Evolutionary conservation across 2,888 invertebrate species (phyloP), one percentile per base, ranked within the genome.

Genomic region (Nyleta sp.): DNA sequence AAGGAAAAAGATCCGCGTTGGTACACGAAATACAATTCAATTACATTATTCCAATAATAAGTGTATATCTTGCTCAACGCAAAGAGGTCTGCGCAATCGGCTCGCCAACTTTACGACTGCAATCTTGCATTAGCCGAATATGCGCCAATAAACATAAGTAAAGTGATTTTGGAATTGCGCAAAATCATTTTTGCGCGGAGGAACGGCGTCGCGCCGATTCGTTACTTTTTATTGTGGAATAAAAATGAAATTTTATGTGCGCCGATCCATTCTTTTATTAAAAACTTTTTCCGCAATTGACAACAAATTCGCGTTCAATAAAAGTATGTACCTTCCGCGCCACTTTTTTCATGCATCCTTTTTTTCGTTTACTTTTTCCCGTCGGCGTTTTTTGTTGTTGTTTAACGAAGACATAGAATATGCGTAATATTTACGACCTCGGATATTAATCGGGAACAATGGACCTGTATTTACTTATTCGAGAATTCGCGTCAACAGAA

Each of bases 11-110:
- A 46, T 31, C 55, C 18, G 18, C 46, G 38, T 40, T 55, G 57
- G 57, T 64, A 65, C 24, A 64, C 57, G 46, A 59, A 59, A 65
- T 72, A 73, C 22, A 65, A 65, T 73, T 73, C 57, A 57, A 65
- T 73, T 73, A 73, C 65, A 62, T 73, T 73, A 73, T 57, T 65
- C 35, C 42, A 28, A 65, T 65, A 57, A 64, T 65, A 50, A 57
- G 40, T 55, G 64, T 65, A 59, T 59, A 57, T 57, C 48, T 72
- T 35, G 24, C 31, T 64, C 40, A 44, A 38, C 28, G 35, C 42
- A 70, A 71, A 52, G 20, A 52, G 53, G 22, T 62, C 50, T n/a
- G n/a, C n/a, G n/a, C n/a, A 17, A 57, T 46, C 46, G 24, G 48
- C 48, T 59, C 59, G 31, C 17, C 60, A 35, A 71, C 53, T 71